These are phyloP conservation scores for Hydriomena furcata DNA, from an alignment of 2,888 invertebrate genomes.

Conservation along the genomic window DNA sequence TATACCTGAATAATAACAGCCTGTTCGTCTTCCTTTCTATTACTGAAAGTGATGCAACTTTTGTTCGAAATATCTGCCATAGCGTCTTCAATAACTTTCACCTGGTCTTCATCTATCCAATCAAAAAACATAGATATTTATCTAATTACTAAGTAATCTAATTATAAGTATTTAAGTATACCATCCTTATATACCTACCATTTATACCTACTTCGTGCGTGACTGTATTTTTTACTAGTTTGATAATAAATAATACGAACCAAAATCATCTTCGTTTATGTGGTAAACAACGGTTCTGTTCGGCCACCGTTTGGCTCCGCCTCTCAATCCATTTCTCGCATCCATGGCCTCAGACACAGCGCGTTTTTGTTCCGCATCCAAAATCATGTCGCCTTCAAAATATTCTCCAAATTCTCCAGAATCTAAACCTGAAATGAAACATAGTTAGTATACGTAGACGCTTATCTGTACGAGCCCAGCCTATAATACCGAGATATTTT, in stretches of 20 bases:
- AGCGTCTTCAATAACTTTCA: constrained; percentile 63
- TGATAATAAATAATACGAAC: constrained; percentile 52
- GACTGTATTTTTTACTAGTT: not conserved
- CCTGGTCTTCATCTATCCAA: constrained; percentile 63
- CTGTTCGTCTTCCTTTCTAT: constrained; percentile 56
- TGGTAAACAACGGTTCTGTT: constrained; percentile 69
- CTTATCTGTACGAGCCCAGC: no score
- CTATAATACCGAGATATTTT: no score
- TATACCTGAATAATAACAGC: constrained; percentile 69
- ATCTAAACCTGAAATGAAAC: constrained; percentile 11
- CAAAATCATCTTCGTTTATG: constrained; percentile 68
- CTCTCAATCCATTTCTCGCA: constrained; percentile 68
- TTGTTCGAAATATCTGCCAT: constrained; percentile 70
- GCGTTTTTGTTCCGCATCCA: constrained; percentile 54
- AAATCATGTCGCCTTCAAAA: constrained; percentile 79
- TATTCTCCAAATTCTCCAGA: constrained; percentile 63
- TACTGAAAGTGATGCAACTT: constrained; percentile 69
- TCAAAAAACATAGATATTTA: no score
- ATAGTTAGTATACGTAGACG: no score
- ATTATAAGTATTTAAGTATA: no score
- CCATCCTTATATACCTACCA: no score
- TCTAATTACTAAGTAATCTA: no score
- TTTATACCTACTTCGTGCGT: no score
- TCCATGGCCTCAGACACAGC: constrained; percentile 49
- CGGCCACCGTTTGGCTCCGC: constrained; percentile 73